Conservation (phyloP, 2,888 invertebrate genomes). For the Cyclophora punctaria region DNA sequence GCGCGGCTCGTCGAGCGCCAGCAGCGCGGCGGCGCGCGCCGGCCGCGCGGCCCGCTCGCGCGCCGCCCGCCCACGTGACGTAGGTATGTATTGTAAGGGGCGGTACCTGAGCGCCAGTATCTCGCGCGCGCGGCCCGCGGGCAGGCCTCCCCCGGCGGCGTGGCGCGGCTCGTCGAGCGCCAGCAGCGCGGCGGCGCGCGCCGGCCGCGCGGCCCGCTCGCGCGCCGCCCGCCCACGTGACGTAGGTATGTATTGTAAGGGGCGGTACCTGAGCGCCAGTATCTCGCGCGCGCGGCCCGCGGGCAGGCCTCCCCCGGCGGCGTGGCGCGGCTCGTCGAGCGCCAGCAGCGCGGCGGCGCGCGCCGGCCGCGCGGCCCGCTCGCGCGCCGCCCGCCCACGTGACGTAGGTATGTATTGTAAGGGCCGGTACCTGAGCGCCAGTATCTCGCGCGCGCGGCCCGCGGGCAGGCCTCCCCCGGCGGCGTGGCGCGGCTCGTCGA, state of each 20-base stretch:
- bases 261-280: constrained; percentile 82
- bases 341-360: constrained; percentile 95
- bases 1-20: constrained; percentile 86
- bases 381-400: constrained; percentile 51
- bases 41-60: constrained; percentile 86
- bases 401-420: neutral
- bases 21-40: constrained; percentile 91
- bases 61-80: constrained; percentile 32
- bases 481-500: constrained; percentile 81
- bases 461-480: constrained; percentile 82
- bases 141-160: constrained; percentile 85
- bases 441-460: constrained; percentile 87
- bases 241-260: neutral
- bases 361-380: constrained; percentile 87
- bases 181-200: constrained; percentile 92
- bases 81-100: too few species aligned
- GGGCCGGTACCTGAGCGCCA: constrained; percentile 83
- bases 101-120: constrained; percentile 84
- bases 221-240: constrained; percentile 41
- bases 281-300: constrained; percentile 86
- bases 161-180: constrained; percentile 84
- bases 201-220: constrained; percentile 86
- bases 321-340: constrained; percentile 80
- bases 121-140: constrained; percentile 83
- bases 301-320: constrained; percentile 84